Evolutionary conservation across 2,113 vertebrate species (phyloP).

Genomic region (Speoplatyrhinus poulsoni): DNA sequence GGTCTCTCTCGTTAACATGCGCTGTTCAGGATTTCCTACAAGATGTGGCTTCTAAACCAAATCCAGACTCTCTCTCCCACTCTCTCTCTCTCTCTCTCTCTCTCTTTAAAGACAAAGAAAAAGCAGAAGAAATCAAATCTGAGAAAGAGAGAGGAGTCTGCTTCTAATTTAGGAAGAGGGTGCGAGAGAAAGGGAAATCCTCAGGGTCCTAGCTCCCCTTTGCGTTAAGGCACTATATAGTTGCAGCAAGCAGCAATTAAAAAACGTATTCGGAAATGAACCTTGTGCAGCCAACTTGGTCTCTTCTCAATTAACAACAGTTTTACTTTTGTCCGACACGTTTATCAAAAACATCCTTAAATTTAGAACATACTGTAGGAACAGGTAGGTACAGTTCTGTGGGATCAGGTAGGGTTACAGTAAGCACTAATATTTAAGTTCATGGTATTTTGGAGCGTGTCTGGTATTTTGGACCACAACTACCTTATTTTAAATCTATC

Average conservation of each 20-base stretch:
- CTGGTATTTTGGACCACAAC: too few relatives aligned
- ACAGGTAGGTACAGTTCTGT: too few relatives aligned
- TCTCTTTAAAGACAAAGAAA: slow-evolving; percentile 14
- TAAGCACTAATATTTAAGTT: too few relatives aligned
- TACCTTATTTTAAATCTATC: too few relatives aligned
- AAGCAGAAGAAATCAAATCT: not conserved
- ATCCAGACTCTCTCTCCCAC: slow-evolving; percentile 64
- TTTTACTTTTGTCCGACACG: too few relatives aligned
- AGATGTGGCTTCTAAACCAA: slow-evolving; percentile 61
- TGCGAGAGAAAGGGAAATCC: slow-evolving; percentile 44
- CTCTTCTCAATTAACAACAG: too few relatives aligned
- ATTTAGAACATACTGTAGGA: too few relatives aligned
- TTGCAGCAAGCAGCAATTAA: slow-evolving; percentile 63
- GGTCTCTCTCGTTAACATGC: slow-evolving; percentile 78
- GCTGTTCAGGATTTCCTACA: slow-evolving; percentile 79
- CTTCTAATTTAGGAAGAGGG: slow-evolving; percentile 75
- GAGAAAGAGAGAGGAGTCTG: slow-evolving; percentile 59
- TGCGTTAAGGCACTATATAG: slow-evolving; percentile 35
- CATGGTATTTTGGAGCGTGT: too few relatives aligned
- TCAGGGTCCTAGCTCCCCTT: slow-evolving; percentile 73
- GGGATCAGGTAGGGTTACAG: too few relatives aligned
- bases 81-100: slow-evolving; percentile 33
- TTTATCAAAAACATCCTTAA: too few relatives aligned
- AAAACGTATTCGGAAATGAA: slow-evolving; percentile 54
- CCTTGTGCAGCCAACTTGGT: not conserved